These are phyloP conservation scores for Potorous gilbertii DNA, from an alignment of 2,797 vertebrate species.

Conservation along the genomic window DNA sequence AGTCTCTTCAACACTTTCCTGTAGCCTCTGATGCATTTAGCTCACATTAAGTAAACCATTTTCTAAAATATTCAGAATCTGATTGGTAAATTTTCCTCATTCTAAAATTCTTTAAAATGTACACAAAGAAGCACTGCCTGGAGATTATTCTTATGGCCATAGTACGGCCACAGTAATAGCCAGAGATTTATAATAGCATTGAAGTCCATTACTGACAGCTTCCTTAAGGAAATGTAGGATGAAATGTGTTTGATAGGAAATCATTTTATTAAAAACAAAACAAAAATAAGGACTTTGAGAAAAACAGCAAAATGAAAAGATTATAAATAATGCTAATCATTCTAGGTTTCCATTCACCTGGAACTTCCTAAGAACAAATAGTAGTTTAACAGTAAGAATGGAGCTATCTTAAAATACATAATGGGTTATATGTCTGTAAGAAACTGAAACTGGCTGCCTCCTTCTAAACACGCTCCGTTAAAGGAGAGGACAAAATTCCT, in stretches of 20 bases:
- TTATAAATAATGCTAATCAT: not conserved
- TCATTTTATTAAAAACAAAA: not conserved
- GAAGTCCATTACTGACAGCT: not conserved
- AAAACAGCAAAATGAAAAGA: constrained; percentile 10
- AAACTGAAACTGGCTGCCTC: not conserved
- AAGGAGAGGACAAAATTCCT: not conserved
- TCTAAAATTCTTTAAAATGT: constrained; percentile 61
- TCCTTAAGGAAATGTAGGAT: not conserved
- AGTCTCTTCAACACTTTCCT: constrained; percentile 33
- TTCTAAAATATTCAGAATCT: not conserved
- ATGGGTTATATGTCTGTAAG: not conserved
- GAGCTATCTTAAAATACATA: not conserved
- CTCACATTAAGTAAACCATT: constrained; percentile 40
- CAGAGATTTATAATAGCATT: not conserved
- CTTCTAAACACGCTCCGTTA: not conserved
- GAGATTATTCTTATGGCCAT: not conserved
- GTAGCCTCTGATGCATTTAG: constrained; percentile 31
- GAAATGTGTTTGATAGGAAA: not conserved
- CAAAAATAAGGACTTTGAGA: not conserved
- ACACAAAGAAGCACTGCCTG: constrained; percentile 5
- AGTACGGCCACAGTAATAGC: not conserved
- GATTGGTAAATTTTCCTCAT: constrained; percentile 45
- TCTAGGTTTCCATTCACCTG: constrained; percentile 43
- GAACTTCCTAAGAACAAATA: constrained; percentile 4
- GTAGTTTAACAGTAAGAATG: constrained; percentile 8